These are phyloP conservation scores for Euplagia quadripunctaria DNA, from an alignment of 2,888 invertebrate species.

Conservation along the genomic window DNA sequence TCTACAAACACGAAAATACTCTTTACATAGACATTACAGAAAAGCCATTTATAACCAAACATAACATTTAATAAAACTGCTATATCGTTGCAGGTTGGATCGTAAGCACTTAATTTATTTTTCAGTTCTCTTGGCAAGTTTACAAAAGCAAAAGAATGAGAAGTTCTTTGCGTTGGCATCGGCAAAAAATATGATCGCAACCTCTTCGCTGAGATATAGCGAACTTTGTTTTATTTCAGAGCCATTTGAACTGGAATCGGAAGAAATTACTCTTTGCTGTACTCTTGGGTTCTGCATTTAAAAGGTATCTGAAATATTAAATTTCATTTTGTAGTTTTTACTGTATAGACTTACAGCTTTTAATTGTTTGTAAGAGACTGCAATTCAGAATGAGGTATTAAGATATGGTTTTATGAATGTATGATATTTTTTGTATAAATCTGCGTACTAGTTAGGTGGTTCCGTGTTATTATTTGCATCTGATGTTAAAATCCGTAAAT, in stretches of 20 bases:
- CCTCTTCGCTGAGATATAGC: conserved; percentile 12
- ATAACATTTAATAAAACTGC: background rate
- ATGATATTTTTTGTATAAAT: no score
- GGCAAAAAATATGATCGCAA: conserved; percentile 25
- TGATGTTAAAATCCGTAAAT: no score
- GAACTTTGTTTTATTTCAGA: conserved; percentile 31
- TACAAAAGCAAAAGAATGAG: conserved; percentile 6
- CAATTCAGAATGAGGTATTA: no score
- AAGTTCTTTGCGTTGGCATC: conserved; percentile 7
- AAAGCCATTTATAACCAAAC: no score
- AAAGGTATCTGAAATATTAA: background rate
- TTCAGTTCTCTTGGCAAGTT: conserved; percentile 3
- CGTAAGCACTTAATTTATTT: conserved; percentile 8
- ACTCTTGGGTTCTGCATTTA: conserved; percentile 4
- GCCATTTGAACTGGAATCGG: conserved; percentile 22
- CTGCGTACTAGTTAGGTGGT: no score
- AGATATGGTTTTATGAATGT: no score
- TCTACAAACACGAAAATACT: no score
- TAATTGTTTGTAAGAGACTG: no score
- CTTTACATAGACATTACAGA: no score
- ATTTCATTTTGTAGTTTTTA: no score
- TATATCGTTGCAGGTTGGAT: background rate
- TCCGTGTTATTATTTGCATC: no score
- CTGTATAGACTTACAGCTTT: no score
- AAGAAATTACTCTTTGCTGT: conserved; percentile 13